Conservation (phyloP, 37 sponge, comb jelly and placozoan genomes). For the Oopsacas minuta region DNA sequence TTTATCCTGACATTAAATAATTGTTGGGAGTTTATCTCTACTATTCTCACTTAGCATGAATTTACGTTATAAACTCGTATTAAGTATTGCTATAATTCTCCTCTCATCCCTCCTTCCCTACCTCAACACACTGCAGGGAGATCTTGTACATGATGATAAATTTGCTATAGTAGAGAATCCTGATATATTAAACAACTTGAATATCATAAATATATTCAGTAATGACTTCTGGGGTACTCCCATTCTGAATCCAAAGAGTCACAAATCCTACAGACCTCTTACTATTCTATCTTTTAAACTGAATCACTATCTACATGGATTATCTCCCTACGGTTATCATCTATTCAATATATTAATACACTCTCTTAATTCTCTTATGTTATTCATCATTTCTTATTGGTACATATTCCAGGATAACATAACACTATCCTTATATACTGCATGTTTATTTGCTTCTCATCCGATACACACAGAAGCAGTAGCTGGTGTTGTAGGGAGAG, state of each 20-base stretch:
- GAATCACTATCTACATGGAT: conserved; percentile 9
- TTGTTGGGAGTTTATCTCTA: too few species aligned
- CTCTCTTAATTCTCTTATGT: neutral
- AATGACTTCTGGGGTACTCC: conserved; percentile 84
- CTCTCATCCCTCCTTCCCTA: conserved; percentile 23
- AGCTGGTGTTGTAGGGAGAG: conserved; percentile 75
- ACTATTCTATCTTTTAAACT: conserved; percentile 21
- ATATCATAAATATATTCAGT: conserved; percentile 14
- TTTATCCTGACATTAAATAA: too few species aligned
- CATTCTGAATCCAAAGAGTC: conserved; percentile 31
- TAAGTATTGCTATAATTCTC: neutral
- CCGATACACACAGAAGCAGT: conserved; percentile 48
- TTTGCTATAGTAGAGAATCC: conserved; percentile 67
- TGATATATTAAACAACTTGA: conserved; percentile 28
- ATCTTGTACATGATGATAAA: conserved; percentile 71
- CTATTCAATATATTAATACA: conserved; percentile 10
- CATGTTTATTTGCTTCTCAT: conserved; percentile 33
- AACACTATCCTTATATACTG: neutral
- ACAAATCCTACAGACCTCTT: conserved; percentile 28
- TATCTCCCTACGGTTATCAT: conserved; percentile 19
- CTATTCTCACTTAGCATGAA: neutral
- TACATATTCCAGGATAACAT: conserved; percentile 21
- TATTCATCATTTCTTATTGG: neutral
- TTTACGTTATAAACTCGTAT: neutral
- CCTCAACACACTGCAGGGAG: conserved; percentile 48